Base-by-base conservation (phyloP, 2,113 vertebrate genomes). In the Merops nubicus region DNA sequence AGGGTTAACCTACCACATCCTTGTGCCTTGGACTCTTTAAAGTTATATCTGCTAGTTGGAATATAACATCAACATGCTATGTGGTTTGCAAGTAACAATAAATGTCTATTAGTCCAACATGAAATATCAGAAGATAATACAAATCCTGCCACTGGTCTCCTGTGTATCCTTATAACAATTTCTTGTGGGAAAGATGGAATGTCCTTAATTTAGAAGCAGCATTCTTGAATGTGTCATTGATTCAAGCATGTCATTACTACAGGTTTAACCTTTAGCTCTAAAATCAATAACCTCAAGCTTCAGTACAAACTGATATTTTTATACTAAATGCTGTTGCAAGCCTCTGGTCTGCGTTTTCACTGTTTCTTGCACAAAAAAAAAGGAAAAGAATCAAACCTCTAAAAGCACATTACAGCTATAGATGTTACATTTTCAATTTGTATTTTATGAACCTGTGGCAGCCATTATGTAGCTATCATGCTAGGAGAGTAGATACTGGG, bases 191-290 rank as follows among this genome's bases (percentile, higher is more conserved):
- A 85, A 82, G 22, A 74, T 5, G 15, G 40, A 80, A 91, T 11
- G 3, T 40, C 59, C 42, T 88, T 90, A 92, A 89, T 92, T 93
- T 90, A 75, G 34, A 63, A 76, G 42, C n/a, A 21, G 31, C 2
- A 6, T 60, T 89, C 50, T 74, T 89, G 36, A 87, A 57, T 7
- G 2, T 42, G 40, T 34, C 68, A 53, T 88, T 96, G 88, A 88
- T 95, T 94, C 85, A 88, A 95, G 48, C 42, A 53, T 23, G 63
- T 43, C 43, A 28, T 83, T 88, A 73, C 59, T 74, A 82, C n/a
- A 70, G 70, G 36, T 93, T 91, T 94, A 96, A 91, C 79, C 79
- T 85, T 94, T 89, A 74, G 38, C 33, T 83, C 43, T 57, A 47
- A 31, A 43, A 93, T 84, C 91, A 92, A 89, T 90, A 94, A 40